Evolutionary conservation across 2,888 invertebrate genomes (phyloP), one percentile per base, ranked within the genome.

Genomic region (Nowickia ferox): DNA sequence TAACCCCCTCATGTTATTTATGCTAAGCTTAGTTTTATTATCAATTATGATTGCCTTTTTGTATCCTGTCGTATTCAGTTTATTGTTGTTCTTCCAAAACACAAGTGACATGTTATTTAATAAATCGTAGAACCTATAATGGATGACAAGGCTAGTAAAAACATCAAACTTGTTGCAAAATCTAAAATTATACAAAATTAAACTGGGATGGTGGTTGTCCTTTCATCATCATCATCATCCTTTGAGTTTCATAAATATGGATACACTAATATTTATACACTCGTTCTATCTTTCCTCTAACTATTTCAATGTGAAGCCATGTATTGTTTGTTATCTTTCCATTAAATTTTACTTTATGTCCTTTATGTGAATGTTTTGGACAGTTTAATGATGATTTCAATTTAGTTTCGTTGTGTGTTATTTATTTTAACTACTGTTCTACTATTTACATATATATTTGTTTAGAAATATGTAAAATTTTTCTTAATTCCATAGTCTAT

Each of bases 301-400:
- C 22, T n/a, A 22, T 59, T 66, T 11, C 51, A 42, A 30, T 9
- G 22, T 51, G 13, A 13, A 11, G 9, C 10, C 38, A 9, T 22
- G 59, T 59, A 17, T 72, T 46, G 5, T 22, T 72, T 46, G 5
- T 22, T 22, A 38, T 51, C 9, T n/a, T 40, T 38, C 8, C 48
- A 15, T 5, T 61, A 61, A 17, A 22, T 15, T 61, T 61, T 63
- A 40, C 51, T 61, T 74, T 44, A 46, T 61, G 19, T 63, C 51
- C 75, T 63, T 38, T 40, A 38, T 69, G 51, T 61, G 10, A 44
- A 53, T 79, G 77, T 42, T 78, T 65, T 10, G 46, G 63, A 72
- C 63, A 80, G 65, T 72, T 80, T 72, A 65, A 72, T 80, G 38
- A 71, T 72, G 48, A 57, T 65, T 78, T 59, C 68, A 53, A 30